Base-by-base conservation (phyloP, 2,797 vertebrate genomes). In the Loris lydekkerianus region DNA sequence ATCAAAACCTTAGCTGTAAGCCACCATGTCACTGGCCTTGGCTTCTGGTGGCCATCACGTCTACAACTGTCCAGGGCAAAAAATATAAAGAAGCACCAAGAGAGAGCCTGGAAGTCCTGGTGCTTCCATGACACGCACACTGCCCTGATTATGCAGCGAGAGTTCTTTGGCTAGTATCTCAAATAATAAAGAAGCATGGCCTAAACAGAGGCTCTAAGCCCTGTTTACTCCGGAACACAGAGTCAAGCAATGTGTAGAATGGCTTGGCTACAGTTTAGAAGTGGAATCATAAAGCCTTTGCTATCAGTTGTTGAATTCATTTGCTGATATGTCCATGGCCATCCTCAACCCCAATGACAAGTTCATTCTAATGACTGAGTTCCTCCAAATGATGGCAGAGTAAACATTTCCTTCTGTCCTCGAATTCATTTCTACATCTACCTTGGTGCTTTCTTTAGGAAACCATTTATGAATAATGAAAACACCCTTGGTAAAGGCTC, bases 371-470 rank as follows among this genome's bases (percentile, higher is more conserved):
- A 72, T 80, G 89, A 91, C 72, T 4, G 6, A 61, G 21, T 49
- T 86, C 18, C 67, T 21, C 40, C 69, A 37, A 40, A 58, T 20
- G 21, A 43, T 1, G 0, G n/a, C 31, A 63, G 29, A 84, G 67
- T 40, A 72, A 77, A 69, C 10, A 60, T 77, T 73, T 78, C 18
- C 40, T 53, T 86, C 85, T 63, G 67, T 76, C 69, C 40, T 85
- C 81, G 85, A 88, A 40, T 61, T 76, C 29, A 65, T 60, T 86
- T 83, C 14, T 15, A 69, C 31, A 34, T 53, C 49, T 53, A 53
- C 49, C 49, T 46, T 89, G 61, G 60, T 61, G 14, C 31, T 49
- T 37, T 73, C 65, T 86, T 77, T 95, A 78, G 81, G 89, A 85
- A 90, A 34, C 21, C 10, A 81, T 37, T 80, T 34, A 43, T 13